Conservation (phyloP, 2,888 invertebrate genomes). For the Dastarcus helophoroides region DNA sequence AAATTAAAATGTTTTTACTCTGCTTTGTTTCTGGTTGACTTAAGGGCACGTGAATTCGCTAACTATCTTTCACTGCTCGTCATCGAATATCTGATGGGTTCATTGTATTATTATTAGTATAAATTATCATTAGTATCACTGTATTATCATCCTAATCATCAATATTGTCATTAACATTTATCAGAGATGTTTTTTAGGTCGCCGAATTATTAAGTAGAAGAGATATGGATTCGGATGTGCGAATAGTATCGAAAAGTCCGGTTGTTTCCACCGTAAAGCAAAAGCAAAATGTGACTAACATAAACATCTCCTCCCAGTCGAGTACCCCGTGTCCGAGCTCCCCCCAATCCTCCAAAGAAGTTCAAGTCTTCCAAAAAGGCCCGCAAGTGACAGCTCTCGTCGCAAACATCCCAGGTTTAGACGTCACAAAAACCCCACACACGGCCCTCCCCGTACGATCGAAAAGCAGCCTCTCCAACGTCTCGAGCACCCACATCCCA, state of each 20-base stretch:
- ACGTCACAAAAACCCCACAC: constrained; percentile 32
- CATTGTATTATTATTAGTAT: no score
- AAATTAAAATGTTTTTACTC: no score
- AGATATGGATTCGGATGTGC: constrained; percentile 21
- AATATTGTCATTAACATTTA: no score
- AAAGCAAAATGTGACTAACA: constrained; percentile 57
- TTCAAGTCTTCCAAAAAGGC: constrained; percentile 48
- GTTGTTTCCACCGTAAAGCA: constrained; percentile 42
- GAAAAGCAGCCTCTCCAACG: constrained; percentile 41
- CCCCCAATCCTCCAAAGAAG: constrained; percentile 5
- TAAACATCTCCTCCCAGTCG: constrained; percentile 51
- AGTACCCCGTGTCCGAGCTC: constrained; percentile 2
- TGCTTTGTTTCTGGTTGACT: no score
- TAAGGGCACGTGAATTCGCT: no score
- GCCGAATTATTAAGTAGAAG: constrained; percentile 40
- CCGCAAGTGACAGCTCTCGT: constrained; percentile 68
- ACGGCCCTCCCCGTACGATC: constrained; percentile 40
- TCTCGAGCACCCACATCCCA: constrained; percentile 43
- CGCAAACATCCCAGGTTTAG: constrained; percentile 49
- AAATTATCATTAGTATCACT: no score
- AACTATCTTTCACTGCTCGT: no score
- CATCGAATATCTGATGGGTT: no score
- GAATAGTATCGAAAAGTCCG: constrained; percentile 25
- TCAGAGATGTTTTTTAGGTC: constrained; percentile 30
- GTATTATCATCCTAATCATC: no score